phyloP scores from a whole-genome alignment of 2,888 invertebrate genomes.

The Dusona sp. region DNA sequence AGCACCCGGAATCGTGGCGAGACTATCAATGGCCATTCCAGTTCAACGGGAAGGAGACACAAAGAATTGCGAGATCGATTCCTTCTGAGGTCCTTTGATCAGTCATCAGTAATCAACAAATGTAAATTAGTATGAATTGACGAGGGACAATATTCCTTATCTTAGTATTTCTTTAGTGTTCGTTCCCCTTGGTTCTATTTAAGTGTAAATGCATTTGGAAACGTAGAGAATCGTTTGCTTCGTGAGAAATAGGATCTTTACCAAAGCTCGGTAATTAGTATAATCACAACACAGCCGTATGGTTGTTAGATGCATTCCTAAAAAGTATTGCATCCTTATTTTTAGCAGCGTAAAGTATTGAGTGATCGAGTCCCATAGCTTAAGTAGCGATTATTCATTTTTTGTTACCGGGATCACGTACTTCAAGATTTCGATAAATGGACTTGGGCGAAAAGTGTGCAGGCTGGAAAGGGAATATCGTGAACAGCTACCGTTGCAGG shows the following conservation, averaged over 20 bases:
- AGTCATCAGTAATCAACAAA: conserved; percentile 28
- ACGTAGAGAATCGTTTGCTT: background rate
- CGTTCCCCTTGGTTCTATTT: background rate
- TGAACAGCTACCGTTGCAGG: conserved; percentile 12
- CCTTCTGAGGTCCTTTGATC: background rate
- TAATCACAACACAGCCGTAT: background rate
- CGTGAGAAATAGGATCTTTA: background rate
- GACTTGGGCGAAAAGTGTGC: background rate
- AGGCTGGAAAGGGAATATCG: background rate
- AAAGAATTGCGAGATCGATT: conserved; percentile 8
- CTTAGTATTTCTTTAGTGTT: background rate
- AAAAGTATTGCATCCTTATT: background rate
- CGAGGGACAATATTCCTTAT: conserved; percentile 11
- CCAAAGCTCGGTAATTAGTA: background rate
- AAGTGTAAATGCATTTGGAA: background rate
- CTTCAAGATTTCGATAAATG: conserved; percentile 6
- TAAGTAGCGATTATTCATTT: background rate
- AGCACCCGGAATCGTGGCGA: conserved; percentile 50
- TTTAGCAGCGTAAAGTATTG: background rate
- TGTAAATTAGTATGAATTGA: conserved; percentile 20
- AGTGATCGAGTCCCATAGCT: background rate
- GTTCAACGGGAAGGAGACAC: background rate
- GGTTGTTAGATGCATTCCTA: background rate
- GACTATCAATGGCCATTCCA: conserved; percentile 51
- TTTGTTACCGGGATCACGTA: background rate